Conservation (phyloP, 2,888 invertebrate species). For the Bugula neritina region DNA sequence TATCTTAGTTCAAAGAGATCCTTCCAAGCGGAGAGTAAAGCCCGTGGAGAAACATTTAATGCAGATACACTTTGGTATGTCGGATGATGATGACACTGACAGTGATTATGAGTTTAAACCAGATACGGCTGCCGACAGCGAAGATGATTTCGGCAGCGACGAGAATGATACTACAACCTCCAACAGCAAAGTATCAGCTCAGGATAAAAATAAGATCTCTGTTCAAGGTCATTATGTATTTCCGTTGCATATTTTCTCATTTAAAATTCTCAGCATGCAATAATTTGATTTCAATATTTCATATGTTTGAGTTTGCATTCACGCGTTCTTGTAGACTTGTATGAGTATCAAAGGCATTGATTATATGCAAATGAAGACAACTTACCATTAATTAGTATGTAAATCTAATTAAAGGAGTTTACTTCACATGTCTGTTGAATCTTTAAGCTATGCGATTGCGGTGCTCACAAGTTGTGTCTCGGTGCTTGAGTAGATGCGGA, state of each 20-base stretch:
- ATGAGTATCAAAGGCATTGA: too few relatives aligned
- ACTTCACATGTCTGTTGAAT: too few relatives aligned
- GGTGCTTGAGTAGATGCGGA: neutral
- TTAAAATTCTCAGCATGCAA: too few relatives aligned
- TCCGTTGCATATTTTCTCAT: neutral
- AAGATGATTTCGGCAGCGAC: conserved; percentile 32
- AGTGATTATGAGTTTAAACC: conserved; percentile 70
- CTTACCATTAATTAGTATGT: too few relatives aligned
- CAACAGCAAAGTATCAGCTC: neutral
- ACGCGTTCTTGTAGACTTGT: too few relatives aligned
- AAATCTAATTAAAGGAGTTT: too few relatives aligned
- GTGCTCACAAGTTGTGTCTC: too few relatives aligned
- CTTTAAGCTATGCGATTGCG: too few relatives aligned
- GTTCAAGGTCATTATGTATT: neutral
- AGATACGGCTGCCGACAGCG: conserved; percentile 55
- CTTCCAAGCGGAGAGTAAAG: conserved; percentile 74
- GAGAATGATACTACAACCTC: conserved; percentile 28
- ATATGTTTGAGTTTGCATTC: too few relatives aligned
- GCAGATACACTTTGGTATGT: conserved; percentile 59
- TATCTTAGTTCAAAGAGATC: conserved; percentile 59
- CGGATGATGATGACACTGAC: conserved; percentile 86
- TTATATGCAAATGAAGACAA: too few relatives aligned
- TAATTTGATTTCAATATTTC: too few relatives aligned
- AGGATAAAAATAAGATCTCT: neutral
- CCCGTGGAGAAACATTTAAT: conserved; percentile 59